These are phyloP conservation scores for Artemisiospiza belli DNA, from an alignment of 2,113 vertebrate genomes.

Conservation along the genomic window DNA sequence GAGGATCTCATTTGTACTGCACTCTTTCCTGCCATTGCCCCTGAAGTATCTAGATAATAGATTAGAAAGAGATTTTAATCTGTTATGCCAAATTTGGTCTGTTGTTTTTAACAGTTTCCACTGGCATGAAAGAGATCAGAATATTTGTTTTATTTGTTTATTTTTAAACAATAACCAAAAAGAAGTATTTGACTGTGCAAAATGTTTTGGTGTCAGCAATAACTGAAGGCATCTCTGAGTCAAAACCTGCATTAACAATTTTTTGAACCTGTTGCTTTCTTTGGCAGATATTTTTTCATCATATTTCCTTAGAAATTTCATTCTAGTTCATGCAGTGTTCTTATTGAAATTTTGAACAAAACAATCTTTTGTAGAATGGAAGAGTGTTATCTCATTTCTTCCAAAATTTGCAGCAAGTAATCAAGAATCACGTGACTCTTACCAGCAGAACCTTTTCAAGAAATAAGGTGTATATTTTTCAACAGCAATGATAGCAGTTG, in stretches of 20 bases:
- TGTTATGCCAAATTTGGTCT: not conserved
- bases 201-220: not conserved
- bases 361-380: slow-evolving; percentile 7
- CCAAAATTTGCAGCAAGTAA: slow-evolving; percentile 30
- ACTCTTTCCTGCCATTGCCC: not conserved
- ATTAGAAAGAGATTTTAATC: not conserved
- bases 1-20: not conserved
- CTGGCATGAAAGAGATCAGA: not conserved
- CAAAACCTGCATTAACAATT: slow-evolving; percentile 29
- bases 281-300: not conserved
- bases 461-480: slow-evolving; percentile 8
- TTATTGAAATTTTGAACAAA: slow-evolving; percentile 34
- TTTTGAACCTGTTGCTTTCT: slow-evolving; percentile 27
- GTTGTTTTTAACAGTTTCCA: slow-evolving; percentile 12
- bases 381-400: slow-evolving; percentile 5
- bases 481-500: not conserved
- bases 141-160: not conserved
- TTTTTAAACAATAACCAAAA: not conserved
- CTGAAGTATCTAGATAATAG: not conserved
- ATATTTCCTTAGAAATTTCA: slow-evolving; percentile 27
- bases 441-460: slow-evolving; percentile 25
- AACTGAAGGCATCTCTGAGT: slow-evolving; percentile 16
- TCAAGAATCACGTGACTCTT: not conserved
- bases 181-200: not conserved
- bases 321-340: slow-evolving; percentile 31